Conservation (phyloP, 2,113 vertebrate genomes). For the Sorex fumeus region DNA sequence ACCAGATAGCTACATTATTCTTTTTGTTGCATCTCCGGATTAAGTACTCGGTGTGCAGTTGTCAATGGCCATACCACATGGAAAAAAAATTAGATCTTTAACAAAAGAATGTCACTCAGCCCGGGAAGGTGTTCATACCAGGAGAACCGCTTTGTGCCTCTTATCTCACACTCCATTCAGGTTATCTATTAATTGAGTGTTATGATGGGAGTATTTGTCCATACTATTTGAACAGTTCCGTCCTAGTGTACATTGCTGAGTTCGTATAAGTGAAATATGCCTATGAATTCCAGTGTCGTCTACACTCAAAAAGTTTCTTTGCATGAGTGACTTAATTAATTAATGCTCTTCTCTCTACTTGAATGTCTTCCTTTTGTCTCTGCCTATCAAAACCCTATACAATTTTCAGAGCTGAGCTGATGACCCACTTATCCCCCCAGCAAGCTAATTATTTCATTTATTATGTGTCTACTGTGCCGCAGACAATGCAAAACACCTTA, state of each 20-base stretch:
- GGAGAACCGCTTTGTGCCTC: conserved; percentile 31
- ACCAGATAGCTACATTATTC: not conserved
- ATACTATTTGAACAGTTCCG: conserved; percentile 56
- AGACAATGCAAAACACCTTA: conserved; percentile 61
- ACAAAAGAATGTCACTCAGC: conserved; percentile 43
- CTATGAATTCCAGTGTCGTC: conserved; percentile 56
- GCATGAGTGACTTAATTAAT: conserved; percentile 77
- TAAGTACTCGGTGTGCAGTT: conserved; percentile 38
- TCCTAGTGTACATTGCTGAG: conserved; percentile 50
- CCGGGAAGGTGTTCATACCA: conserved; percentile 14
- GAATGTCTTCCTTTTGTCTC: conserved; percentile 76
- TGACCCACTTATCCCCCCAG: conserved; percentile 73
- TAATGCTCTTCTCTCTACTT: conserved; percentile 70
- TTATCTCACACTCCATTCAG: conserved; percentile 27
- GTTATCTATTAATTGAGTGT: conserved; percentile 46
- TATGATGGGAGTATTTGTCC: conserved; percentile 24
- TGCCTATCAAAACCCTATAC: conserved; percentile 70
- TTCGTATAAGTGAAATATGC: conserved; percentile 69
- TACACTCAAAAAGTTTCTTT: conserved; percentile 76
- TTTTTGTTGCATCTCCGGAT: conserved; percentile 13
- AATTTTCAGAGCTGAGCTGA: conserved; percentile 71
- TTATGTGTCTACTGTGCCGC: conserved; percentile 59
- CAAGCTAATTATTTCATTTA: conserved; percentile 79
- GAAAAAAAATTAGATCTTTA: conserved; percentile 21
- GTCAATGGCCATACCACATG: not conserved